phyloP scores from a whole-genome alignment of 64 coral and sea anemone species.

The Orbicella faveolata region DNA sequence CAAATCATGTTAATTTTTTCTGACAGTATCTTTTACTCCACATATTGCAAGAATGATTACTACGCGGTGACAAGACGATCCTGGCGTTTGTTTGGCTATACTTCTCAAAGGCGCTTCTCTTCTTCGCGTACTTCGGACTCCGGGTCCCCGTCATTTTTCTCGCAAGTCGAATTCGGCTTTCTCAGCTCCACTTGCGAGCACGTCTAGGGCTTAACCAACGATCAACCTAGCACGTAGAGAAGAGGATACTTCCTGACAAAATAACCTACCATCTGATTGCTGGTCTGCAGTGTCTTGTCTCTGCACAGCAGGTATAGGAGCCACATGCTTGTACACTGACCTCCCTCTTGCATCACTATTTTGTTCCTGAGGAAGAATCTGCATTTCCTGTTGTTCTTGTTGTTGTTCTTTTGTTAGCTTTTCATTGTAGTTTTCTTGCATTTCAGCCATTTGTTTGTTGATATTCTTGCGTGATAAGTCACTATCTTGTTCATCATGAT shows the following conservation, averaged over 20 bases:
- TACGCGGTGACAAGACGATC: too few relatives aligned
- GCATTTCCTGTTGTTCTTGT: not conserved
- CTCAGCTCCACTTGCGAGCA: too few relatives aligned
- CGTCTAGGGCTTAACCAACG: too few relatives aligned
- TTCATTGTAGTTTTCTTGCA: not conserved
- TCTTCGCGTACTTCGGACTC: too few relatives aligned
- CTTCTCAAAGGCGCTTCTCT: too few relatives aligned
- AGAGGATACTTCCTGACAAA: not conserved
- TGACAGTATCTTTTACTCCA: too few relatives aligned
- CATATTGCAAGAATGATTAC: too few relatives aligned
- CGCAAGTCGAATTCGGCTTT: too few relatives aligned
- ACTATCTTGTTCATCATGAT: not conserved
- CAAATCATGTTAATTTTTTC: too few relatives aligned
- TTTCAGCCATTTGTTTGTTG: slow-evolving; percentile 15
- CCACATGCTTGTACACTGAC: not conserved
- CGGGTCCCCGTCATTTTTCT: too few relatives aligned
- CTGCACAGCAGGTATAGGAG: slow-evolving; percentile 7
- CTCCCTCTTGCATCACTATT: not conserved
- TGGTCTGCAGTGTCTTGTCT: slow-evolving; percentile 2
- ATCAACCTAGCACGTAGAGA: too few relatives aligned
- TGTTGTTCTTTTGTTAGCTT: not conserved
- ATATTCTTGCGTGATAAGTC: slow-evolving; percentile 29
- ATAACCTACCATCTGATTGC: not conserved
- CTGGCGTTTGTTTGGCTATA: too few relatives aligned
- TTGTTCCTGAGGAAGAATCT: not conserved